Evolutionary conservation across 2,113 vertebrate genomes (phyloP).

Genomic region (Coptodon bakossiorum): DNA sequence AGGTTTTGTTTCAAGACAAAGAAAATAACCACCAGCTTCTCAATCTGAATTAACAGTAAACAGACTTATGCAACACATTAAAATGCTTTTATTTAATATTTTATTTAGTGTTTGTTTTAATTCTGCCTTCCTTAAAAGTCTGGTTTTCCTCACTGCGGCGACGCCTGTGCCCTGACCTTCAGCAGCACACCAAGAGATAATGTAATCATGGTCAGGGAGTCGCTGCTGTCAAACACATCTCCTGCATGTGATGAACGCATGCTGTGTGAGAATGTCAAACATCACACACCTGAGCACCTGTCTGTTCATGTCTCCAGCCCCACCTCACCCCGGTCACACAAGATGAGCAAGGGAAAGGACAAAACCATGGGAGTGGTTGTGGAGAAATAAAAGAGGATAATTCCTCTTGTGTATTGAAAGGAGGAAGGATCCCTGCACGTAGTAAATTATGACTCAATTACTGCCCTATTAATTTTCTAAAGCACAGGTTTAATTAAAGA

Average conservation of each 20-base stretch:
- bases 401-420: neutral
- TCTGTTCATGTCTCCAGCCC: constrained; percentile 45
- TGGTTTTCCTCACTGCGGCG: neutral
- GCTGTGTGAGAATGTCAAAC: constrained; percentile 70
- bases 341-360: constrained; percentile 19
- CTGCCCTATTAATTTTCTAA: constrained; percentile 13
- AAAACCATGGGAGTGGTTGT: neutral
- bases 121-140: neutral
- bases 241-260: constrained; percentile 55
- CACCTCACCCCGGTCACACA: neutral
- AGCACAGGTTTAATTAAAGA: constrained; percentile 19
- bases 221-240: constrained; percentile 64
- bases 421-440: neutral
- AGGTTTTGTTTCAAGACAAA: neutral
- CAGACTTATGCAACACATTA: neutral
- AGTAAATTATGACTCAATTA: neutral
- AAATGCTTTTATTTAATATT: neutral
- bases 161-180: constrained; percentile 61
- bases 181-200: constrained; percentile 63
- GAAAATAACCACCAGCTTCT: neutral
- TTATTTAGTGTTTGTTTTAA: constrained; percentile 1
- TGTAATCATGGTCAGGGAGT: constrained; percentile 73
- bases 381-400: neutral
- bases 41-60: neutral
- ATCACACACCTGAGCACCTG: constrained; percentile 68